These are phyloP conservation scores for Cabera pusaria DNA, from an alignment of 2,888 invertebrate species.

Conservation along the genomic window DNA sequence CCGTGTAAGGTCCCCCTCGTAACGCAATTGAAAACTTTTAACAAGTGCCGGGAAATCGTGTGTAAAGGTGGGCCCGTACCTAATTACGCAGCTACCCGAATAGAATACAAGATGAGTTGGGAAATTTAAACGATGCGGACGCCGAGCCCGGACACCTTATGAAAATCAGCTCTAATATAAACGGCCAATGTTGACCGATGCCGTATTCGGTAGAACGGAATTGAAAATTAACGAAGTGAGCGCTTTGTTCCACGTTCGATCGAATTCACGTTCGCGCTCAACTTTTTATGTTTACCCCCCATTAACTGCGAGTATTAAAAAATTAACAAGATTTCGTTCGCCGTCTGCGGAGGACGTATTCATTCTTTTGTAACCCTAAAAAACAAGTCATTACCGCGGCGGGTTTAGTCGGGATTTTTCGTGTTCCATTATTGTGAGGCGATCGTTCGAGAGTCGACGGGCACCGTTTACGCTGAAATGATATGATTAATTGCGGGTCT, in stretches of 20 bases:
- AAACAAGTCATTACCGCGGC: conserved; percentile 82
- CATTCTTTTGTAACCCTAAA: conserved; percentile 80
- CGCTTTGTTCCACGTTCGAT: conserved; percentile 27
- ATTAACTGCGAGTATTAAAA: conserved; percentile 71
- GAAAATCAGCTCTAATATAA: conserved; percentile 71
- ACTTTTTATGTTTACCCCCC: conserved; percentile 46
- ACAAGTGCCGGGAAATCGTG: conserved; percentile 82
- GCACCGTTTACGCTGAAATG: conserved; percentile 75
- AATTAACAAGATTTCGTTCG: conserved; percentile 70
- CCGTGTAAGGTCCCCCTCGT: conserved; percentile 71
- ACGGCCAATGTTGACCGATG: conserved; percentile 54
- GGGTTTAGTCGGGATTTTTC: conserved; percentile 75
- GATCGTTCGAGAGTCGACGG: conserved; percentile 65
- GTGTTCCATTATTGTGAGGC: conserved; percentile 72
- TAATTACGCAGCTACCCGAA: conserved; percentile 68
- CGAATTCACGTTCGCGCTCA: conserved; percentile 14
- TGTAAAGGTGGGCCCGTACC: conserved; percentile 77
- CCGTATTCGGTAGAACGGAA: conserved; percentile 34
- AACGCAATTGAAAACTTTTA: conserved; percentile 84
- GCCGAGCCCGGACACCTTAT: conserved; percentile 41
- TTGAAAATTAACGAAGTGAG: conserved; percentile 43
- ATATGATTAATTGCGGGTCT: conserved; percentile 81
- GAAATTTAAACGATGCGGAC: conserved; percentile 66
- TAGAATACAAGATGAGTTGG: conserved; percentile 74
- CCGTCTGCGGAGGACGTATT: conserved; percentile 78